Conservation (phyloP, 2,888 invertebrate species). For the Diaprepes abbreviatus region DNA sequence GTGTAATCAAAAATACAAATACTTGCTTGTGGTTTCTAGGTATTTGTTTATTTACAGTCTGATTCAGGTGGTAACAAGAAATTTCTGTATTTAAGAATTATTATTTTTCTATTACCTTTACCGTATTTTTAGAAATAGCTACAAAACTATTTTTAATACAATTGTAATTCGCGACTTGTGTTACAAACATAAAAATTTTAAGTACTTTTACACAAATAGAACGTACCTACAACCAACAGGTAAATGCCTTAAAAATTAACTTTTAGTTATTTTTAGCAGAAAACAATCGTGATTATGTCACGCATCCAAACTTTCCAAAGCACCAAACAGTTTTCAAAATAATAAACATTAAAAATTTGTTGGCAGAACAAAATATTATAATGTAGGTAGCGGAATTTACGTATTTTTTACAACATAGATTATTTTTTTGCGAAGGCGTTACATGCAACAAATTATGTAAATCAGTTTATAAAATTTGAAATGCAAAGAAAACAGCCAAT, state of each 20-base stretch:
- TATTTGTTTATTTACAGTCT: no score
- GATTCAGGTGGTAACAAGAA: no score
- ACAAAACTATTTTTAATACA: not conserved
- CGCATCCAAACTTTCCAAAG: slow-evolving; percentile 15
- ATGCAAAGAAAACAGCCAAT: no score
- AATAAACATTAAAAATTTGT: not conserved
- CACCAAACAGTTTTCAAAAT: not conserved
- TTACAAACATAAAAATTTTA: slow-evolving; percentile 11
- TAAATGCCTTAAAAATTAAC: not conserved
- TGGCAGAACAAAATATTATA: not conserved
- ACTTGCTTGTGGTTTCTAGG: no score
- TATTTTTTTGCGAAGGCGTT: no score
- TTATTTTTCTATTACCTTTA: no score
- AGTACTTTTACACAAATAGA: not conserved
- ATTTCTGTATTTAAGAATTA: no score
- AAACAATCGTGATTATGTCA: slow-evolving; percentile 17
- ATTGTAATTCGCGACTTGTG: not conserved
- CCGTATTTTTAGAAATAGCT: not conserved
- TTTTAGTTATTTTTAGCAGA: not conserved
- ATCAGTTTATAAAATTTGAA: no score
- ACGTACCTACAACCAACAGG: not conserved
- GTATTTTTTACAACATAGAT: no score
- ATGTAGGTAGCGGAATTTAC: no score
- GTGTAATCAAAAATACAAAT: no score
- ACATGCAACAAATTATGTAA: no score